Conservation (phyloP, 1,140 invertebrate species). For the Sinella curviseta region DNA sequence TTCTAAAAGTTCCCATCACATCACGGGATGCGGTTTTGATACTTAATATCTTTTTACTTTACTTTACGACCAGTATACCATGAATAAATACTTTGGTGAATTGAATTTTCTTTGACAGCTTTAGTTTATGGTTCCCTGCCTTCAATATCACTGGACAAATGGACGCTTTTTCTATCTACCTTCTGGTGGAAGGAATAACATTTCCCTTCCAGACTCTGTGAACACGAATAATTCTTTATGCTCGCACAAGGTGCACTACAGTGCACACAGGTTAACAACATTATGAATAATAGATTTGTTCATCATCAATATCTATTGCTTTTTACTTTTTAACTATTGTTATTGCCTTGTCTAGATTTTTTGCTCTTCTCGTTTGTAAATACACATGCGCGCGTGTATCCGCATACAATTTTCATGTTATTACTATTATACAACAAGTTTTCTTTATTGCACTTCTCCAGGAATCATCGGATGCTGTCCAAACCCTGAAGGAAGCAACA, state of each 20-base stretch:
- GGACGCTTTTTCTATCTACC: neutral
- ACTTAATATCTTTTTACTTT: neutral
- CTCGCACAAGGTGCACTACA: neutral
- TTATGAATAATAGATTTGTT: slow-evolving; percentile 13
- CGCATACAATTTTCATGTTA: neutral
- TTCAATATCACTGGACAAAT: neutral
- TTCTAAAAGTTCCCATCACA: neutral
- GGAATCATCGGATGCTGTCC: neutral
- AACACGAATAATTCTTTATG: neutral
- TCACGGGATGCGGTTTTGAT: neutral
- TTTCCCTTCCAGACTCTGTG: too few relatives aligned
- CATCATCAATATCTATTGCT: slow-evolving; percentile 9
- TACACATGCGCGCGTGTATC: neutral
- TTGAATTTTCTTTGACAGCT: slow-evolving; percentile 9
- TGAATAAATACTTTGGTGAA: neutral
- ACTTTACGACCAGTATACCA: neutral
- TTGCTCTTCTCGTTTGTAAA: too few relatives aligned
- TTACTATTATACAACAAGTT: neutral
- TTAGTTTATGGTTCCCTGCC: neutral
- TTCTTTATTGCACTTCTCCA: neutral
- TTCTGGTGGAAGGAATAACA: too few relatives aligned
- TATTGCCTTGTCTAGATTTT: too few relatives aligned
- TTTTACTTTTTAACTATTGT: neutral
- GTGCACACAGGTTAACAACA: neutral
- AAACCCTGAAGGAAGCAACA: too few relatives aligned